Evolutionary conservation across 2,113 vertebrate species (phyloP), one percentile per base, ranked within the genome.

Genomic region (Sclerurus mexicanus): DNA sequence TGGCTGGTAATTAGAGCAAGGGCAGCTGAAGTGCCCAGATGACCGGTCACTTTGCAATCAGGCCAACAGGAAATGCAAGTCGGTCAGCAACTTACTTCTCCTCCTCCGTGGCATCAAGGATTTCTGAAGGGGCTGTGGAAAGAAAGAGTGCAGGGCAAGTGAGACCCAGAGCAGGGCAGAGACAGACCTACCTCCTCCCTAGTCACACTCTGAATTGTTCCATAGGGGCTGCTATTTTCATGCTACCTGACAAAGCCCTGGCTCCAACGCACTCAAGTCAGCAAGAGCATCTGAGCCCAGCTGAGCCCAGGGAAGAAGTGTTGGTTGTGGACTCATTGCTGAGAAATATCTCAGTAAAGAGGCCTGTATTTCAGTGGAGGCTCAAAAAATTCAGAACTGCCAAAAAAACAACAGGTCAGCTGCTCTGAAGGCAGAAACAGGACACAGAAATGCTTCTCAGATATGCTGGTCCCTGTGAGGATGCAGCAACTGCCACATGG

Each of bases 41-140:
- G 28, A 71, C 35, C 5, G 25, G 73, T 74, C 42, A 83, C n/a
- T 53, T 76, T 0, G 0, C 52, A 85, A 39, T 72, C 37, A 42
- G 37, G 69, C n/a, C 59, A 93, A 58, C 22, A 71, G 30, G 42
- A 33, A 93, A 90, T 0, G 3, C 39, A 62, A 64, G 79, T 56
- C 60, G 83, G 74, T 63, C 56, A 68, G 76, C 42, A 80, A 99
- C 99, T 99, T 98, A 99, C 99, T 98, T 98, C 78, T 98, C 98
- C 69, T 98, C 98, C 85, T 99, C 99, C 1, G 99, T 98, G 22
- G 98, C 97, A 97, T 99, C 99, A 10, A 99, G 97, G 96, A 99
- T 98, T 91, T 99, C 99, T 60, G 97, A 88, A 12, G 99, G 98
- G 78, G 98, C 99, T 99, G 97, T 52, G 72, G 55, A 96, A 71